Conservation (phyloP, 2,113 vertebrate genomes). For the Falcunculus frontatus region DNA sequence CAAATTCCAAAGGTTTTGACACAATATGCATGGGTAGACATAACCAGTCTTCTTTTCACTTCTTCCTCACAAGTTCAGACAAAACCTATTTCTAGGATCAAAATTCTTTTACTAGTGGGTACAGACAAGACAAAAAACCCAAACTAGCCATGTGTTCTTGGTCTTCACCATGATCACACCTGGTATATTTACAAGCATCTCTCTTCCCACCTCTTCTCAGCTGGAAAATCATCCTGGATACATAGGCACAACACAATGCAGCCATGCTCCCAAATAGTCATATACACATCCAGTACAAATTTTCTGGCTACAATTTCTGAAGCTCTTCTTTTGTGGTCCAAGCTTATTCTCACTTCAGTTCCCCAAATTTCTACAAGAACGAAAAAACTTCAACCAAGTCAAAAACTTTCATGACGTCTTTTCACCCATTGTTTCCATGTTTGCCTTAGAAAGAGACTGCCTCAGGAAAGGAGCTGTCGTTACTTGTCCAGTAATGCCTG, state of each 20-base stretch:
- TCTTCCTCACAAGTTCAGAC: neutral
- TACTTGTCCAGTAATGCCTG: neutral
- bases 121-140: neutral
- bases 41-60: neutral
- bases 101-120: neutral
- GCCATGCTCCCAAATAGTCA: neutral
- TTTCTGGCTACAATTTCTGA: neutral
- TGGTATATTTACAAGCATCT: neutral
- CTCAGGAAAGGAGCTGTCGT: constrained; percentile 11
- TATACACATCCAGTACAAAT: neutral
- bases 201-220: neutral
- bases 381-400: neutral
- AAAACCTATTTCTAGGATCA: neutral
- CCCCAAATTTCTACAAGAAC: neutral
- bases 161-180: neutral
- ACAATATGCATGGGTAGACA: neutral
- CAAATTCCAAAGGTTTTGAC: neutral
- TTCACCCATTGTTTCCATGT: neutral
- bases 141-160: neutral
- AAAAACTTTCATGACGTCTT: neutral
- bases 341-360: neutral
- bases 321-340: neutral
- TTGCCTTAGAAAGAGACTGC: neutral
- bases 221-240: neutral
- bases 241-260: neutral